Evolutionary conservation across 2,797 vertebrate species (phyloP).

Genomic region (Geotrypetes seraphini): DNA sequence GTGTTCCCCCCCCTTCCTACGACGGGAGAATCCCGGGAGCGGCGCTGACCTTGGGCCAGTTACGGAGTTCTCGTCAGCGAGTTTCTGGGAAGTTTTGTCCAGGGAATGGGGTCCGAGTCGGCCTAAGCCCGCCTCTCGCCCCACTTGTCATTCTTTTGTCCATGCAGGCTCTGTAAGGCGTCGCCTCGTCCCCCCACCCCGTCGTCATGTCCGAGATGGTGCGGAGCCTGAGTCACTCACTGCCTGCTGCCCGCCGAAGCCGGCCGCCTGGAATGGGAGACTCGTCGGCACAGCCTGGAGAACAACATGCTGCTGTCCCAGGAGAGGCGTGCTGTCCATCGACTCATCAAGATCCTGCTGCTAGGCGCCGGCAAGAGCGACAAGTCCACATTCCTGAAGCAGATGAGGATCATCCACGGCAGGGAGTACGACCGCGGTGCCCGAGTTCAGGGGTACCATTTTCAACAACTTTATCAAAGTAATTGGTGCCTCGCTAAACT

Average conservation of each 20-base stretch:
- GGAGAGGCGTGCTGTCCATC: constrained; percentile 81
- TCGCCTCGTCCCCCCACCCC: neutral
- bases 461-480: constrained; percentile 94
- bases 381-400: constrained; percentile 92
- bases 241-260: constrained; percentile 85
- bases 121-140: no score
- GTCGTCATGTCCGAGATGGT: constrained; percentile 85
- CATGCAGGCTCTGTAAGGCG: no score
- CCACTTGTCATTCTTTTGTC: no score
- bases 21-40: no score
- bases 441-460: constrained; percentile 86
- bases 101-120: no score
- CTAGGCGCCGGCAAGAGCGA: constrained; percentile 91
- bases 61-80: neutral
- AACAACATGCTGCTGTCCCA: constrained; percentile 87
- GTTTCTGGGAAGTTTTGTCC: no score
- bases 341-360: constrained; percentile 83
- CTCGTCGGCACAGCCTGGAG: constrained; percentile 79
- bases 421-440: constrained; percentile 89
- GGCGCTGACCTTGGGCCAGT: constrained; percentile 6
- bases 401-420: constrained; percentile 94
- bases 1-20: no score
- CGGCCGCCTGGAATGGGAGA: constrained; percentile 72
- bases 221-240: constrained; percentile 85
- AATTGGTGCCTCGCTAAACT: no score